Evolutionary conservation across 2,888 invertebrate genomes (phyloP).

Genomic region (Andrena fulva): DNA sequence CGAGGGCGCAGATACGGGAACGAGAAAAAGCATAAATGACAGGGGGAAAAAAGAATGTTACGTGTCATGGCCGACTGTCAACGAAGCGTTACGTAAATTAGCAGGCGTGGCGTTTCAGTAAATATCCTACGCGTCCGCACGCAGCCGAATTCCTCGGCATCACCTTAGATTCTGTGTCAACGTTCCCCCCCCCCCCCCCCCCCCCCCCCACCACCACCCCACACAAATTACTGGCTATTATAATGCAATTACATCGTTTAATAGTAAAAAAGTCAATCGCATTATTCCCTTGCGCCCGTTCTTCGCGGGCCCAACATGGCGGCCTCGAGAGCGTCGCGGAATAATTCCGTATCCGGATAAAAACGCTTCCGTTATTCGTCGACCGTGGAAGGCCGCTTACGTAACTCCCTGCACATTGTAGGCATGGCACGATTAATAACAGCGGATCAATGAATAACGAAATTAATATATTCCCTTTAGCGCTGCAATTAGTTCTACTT

Average conservation of each 20-base stretch:
- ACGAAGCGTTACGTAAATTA: constrained; percentile 35
- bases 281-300: neutral
- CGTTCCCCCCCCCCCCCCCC: too few species aligned
- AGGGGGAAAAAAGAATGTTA: constrained; percentile 32
- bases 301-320: neutral
- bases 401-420: constrained; percentile 32
- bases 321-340: neutral
- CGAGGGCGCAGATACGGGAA: neutral
- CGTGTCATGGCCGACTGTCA: constrained; percentile 49
- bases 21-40: constrained; percentile 19
- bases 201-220: too few species aligned
- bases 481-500: constrained; percentile 65
- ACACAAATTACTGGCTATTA: constrained; percentile 1
- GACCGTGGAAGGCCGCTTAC: constrained; percentile 57
- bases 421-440: constrained; percentile 51
- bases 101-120: constrained; percentile 9
- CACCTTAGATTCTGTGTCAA: neutral
- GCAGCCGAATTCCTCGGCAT: neutral
- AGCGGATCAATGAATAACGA: constrained; percentile 61
- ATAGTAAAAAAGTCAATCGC: neutral
- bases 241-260: neutral
- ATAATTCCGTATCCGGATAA: constrained; percentile 26
- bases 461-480: constrained; percentile 53
- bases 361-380: constrained; percentile 59
- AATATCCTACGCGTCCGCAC: neutral